Conservation (phyloP, 2,797 vertebrate genomes). For the Sylvia borin region DNA sequence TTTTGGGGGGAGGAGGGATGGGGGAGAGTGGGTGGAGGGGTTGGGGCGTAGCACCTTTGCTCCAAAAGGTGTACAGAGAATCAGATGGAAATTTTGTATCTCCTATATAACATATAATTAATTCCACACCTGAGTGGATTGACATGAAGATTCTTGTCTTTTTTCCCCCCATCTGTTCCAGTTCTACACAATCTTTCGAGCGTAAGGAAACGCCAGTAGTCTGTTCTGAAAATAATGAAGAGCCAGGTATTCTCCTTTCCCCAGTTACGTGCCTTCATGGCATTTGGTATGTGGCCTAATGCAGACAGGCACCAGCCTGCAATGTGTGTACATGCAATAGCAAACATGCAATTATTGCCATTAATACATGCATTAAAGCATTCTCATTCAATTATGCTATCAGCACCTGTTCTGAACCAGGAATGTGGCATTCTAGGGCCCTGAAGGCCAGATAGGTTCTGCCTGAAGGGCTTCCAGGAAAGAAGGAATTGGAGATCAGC, state of each 20-base stretch:
- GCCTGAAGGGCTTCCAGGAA: background rate
- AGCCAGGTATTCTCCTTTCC: background rate
- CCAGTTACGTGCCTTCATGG: too few species aligned
- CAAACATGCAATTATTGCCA: background rate
- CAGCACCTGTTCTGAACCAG: background rate
- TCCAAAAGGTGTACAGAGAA: background rate
- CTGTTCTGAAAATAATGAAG: background rate
- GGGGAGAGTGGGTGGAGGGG: too few species aligned
- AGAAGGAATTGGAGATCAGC: background rate
- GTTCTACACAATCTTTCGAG: background rate
- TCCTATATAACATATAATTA: background rate
- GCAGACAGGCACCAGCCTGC: background rate
- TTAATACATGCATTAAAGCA: accelerated
- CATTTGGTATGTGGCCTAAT: background rate
- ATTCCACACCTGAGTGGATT: background rate
- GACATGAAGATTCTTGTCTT: background rate
- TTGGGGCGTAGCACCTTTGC: background rate
- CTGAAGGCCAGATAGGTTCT: background rate
- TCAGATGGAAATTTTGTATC: background rate
- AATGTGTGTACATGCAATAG: accelerated
- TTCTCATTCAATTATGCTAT: accelerated
- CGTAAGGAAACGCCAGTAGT: background rate
- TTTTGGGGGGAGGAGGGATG: too few species aligned
- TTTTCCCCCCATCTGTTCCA: background rate
- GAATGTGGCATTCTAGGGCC: background rate